A percentile compares a stretch with the other conserved stretches of the same genome.
Evolutionary conservation across 1,140 invertebrate genomes (phyloP).

Genomic region (Hyposmocoma kahamanoa): DNA sequence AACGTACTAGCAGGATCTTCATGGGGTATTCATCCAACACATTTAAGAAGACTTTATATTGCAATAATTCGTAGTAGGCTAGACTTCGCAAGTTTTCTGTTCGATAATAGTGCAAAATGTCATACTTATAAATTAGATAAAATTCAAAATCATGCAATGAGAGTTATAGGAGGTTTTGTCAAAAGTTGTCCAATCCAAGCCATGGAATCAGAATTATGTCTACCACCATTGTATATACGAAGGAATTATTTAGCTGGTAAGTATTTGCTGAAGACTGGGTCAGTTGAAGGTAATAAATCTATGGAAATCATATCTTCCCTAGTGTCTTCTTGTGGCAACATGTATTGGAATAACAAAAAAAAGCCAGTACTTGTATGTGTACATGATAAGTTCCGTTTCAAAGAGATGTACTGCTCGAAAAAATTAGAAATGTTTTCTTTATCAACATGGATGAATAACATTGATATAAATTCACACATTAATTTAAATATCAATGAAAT

Average conservation of each 20-base stretch:
- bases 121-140: constrained; percentile 11
- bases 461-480: neutral
- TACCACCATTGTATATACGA: neutral
- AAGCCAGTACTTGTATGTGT: neutral
- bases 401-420: neutral
- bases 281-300: neutral
- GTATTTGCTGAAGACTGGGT: neutral
- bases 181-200: constrained; percentile 10
- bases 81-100: neutral
- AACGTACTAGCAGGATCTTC: neutral
- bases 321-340: neutral
- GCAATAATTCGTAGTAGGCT: neutral
- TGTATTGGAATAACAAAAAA: constrained; percentile 1
- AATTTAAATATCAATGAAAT: neutral
- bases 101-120: constrained; percentile 1
- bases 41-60: constrained; percentile 1
- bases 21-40: constrained; percentile 1
- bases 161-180: constrained; percentile 13
- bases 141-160: constrained; percentile 13
- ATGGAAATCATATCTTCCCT: neutral
- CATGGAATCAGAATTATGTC: constrained; percentile 4
- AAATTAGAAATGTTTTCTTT: neutral
- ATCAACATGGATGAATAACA: neutral
- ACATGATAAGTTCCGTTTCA: neutral
- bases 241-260: neutral